phyloP scores from a whole-genome alignment of 2,888 invertebrate species.

The Rotaria magnacalcarata region DNA sequence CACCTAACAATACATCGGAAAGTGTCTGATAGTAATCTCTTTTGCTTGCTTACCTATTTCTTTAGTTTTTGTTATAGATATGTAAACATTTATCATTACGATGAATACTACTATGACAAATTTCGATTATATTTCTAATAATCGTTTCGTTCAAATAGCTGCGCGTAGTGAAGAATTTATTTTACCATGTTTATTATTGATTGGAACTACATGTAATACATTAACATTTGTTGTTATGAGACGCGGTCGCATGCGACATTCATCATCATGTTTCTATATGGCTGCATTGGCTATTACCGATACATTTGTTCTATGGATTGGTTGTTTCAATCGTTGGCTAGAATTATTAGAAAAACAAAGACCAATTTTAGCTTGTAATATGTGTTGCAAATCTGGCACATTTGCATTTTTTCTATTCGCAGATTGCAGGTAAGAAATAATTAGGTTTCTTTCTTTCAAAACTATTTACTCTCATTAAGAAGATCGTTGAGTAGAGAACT shows the following conservation, averaged over 20 bases:
- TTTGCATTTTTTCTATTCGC: slow-evolving; percentile 48
- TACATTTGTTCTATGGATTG: slow-evolving; percentile 50
- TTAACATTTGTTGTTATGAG: slow-evolving; percentile 51
- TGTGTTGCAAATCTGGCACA: slow-evolving; percentile 47
- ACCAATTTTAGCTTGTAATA: slow-evolving; percentile 39
- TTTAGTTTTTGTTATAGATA: neutral
- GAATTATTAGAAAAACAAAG: slow-evolving; percentile 46
- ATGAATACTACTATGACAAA: neutral
- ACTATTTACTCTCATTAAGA: too few relatives aligned
- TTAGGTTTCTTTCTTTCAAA: too few relatives aligned
- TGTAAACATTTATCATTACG: neutral
- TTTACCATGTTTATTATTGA: slow-evolving; percentile 49
- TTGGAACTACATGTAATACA: slow-evolving; percentile 52
- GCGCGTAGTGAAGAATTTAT: slow-evolving; percentile 16
- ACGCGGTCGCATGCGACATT: slow-evolving; percentile 49
- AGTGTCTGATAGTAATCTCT: neutral
- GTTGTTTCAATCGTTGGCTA: slow-evolving; percentile 51
- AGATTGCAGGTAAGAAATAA: slow-evolving; percentile 19
- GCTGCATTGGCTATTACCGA: slow-evolving; percentile 50
- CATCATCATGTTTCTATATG: slow-evolving; percentile 52
- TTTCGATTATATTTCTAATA: neutral
- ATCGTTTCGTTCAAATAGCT: neutral
- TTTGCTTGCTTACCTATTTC: neutral
- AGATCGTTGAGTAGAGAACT: neutral
- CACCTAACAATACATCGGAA: neutral